A percentile compares a stretch with the other conserved stretches of the same genome.
These are phyloP conservation scores for Drosophila lutescens DNA, from an alignment of 2,888 invertebrate species.

Conservation along the genomic window DNA sequence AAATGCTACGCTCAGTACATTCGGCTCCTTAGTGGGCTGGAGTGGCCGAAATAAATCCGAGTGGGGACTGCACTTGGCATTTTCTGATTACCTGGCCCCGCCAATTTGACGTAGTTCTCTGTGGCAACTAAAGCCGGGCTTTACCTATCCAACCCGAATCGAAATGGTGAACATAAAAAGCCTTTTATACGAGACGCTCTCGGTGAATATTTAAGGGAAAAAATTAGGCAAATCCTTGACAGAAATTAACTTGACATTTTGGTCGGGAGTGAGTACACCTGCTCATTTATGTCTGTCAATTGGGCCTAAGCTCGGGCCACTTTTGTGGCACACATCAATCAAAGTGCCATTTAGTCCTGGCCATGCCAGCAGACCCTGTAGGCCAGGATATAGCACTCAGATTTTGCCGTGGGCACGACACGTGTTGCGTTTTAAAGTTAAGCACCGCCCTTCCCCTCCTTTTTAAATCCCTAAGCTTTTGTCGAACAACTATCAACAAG, in stretches of 20 bases:
- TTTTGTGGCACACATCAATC: conserved; percentile 71
- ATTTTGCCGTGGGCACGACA: conserved; percentile 39
- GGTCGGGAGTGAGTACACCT: neutral
- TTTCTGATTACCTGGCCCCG: conserved; percentile 54
- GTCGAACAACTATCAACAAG: conserved; percentile 68
- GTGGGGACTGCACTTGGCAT: conserved; percentile 56
- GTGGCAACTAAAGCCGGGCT: conserved; percentile 8
- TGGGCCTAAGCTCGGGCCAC: conserved; percentile 40
- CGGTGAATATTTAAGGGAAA: conserved; percentile 13
- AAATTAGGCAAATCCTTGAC: conserved; percentile 24
- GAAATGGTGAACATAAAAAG: conserved; percentile 32
- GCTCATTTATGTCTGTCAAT: conserved; percentile 42
- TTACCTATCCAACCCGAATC: conserved; percentile 8
- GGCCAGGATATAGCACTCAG: conserved; percentile 5
- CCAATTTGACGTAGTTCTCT: conserved; percentile 52
- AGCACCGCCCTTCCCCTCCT: conserved; percentile 7
- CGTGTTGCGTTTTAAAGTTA: conserved; percentile 73
- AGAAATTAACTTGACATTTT: conserved; percentile 38
- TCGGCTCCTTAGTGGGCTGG: conserved; percentile 67
- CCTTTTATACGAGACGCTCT: conserved; percentile 26
- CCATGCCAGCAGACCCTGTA: conserved; percentile 8
- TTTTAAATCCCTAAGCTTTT: conserved; percentile 42
- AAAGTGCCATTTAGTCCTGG: conserved; percentile 66
- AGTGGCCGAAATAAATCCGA: conserved; percentile 58
- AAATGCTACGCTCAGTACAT: conserved; percentile 61